These are phyloP conservation scores for Drosophila leontia DNA, from an alignment of 1,140 invertebrate species.

Conservation along the genomic window DNA sequence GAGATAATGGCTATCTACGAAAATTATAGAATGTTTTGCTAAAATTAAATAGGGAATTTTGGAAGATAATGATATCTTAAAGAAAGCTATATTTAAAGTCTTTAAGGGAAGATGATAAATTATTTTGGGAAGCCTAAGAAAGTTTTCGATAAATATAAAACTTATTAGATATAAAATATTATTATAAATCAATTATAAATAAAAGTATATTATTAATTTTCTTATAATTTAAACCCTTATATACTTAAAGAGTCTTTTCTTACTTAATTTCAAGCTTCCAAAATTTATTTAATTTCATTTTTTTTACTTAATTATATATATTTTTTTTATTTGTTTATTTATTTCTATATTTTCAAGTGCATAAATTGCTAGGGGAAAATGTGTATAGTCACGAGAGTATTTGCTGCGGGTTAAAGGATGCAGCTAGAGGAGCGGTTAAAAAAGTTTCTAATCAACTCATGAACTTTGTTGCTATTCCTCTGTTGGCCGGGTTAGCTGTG, in stretches of 20 bases:
- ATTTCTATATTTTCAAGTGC: slow-evolving; percentile 19
- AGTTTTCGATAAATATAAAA: too few species aligned
- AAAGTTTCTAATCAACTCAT: slow-evolving; percentile 78
- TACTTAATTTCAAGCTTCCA: too few species aligned
- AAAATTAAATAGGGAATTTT: neutral
- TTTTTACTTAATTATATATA: too few species aligned
- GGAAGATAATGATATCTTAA: neutral
- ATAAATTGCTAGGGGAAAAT: slow-evolving; percentile 5
- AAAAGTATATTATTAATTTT: too few species aligned
- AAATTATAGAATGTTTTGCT: neutral
- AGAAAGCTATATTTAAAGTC: neutral
- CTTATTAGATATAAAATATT: neutral
- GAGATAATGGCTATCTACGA: neutral
- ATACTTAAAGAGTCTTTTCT: too few species aligned
- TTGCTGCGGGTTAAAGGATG: slow-evolving; percentile 31
- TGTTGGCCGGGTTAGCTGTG: slow-evolving; percentile 24
- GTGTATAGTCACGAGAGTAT: slow-evolving; percentile 7
- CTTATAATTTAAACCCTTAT: too few species aligned
- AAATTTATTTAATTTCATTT: too few species aligned
- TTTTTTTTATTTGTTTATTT: too few species aligned
- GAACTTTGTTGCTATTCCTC: slow-evolving; percentile 55
- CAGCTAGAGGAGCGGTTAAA: slow-evolving; percentile 43
- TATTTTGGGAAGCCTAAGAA: too few species aligned
- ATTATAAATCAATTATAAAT: too few species aligned
- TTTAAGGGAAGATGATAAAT: neutral